Base-by-base conservation (phyloP, 2,113 vertebrate genomes). In the Oxygymnocypris stewartii region DNA sequence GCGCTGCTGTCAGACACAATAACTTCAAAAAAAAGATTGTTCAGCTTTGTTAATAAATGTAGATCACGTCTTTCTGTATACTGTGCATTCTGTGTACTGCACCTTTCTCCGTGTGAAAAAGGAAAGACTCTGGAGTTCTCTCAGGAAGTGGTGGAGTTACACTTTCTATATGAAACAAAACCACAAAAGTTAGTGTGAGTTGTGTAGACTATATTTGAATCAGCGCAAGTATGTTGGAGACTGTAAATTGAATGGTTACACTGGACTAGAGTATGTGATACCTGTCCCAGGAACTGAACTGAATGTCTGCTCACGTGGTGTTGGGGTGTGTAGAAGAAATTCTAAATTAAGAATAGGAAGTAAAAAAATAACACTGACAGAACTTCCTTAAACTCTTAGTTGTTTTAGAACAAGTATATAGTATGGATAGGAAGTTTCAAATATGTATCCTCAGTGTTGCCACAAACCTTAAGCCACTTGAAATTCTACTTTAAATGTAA, bases 51-150 rank as follows among this genome's bases (percentile, higher is more conserved):
- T 6, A 63, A 23, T 16, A 23, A 75, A 4, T 82, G 10, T 28
- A 67, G 11, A 78, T 35, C 1, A 0, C 44, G 47, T 12, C 71
- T 23, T 71, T 44, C 31, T 57, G 28, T 44, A 51, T 13, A 9
- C 4, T 42, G 63, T 54, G 1, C n/a, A 31, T n/a, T 12, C 11
- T 11, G 51, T 57, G 0, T 1, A 75, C 93, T 95, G 92, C 88
- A 98, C 97, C 86, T 9, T 93, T 90, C 67, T 94, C 92, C 65
- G 93, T 92, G 76, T 91, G 91, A 61, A 96, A 79, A 83, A 96
- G 14, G 88, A 95, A 96, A 0, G 96, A 96, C 47, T 96, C 96
- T 0, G 92, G 93, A 7, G 96, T 97, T 93, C 96, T 95, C 88
- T 94, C 94, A 83, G 96, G 96, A 80, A 96, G 88, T 0, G 91